Evolutionary conservation across 1,140 invertebrate genomes (phyloP), one percentile per base, ranked within the genome.

Genomic region (Drosophila sulfurigaster): DNA sequence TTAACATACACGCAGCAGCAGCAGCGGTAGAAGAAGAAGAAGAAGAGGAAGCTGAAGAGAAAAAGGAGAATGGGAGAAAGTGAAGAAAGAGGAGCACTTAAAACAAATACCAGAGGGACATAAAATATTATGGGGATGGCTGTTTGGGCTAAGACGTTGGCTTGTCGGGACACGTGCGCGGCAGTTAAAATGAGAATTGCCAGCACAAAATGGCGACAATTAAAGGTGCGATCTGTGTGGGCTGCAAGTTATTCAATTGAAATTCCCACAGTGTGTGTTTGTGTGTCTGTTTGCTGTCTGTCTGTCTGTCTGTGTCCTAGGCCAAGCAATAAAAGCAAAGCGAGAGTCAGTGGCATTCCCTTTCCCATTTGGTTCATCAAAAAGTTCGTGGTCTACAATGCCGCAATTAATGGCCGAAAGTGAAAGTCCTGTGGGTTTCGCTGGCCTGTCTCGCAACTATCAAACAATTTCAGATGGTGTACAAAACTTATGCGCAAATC

Each of bases 401-500:
- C 38, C 25, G 8, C 56, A 74, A 68, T 67, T 69, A 75, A 81
- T 54, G 52, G 48, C 38, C 63, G 72, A 57, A 75, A 80, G 73
- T 46, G 64, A 88, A 80, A 88, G 80, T 88, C 43, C 41, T 80
- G 52, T 56, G 76, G 69, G 65, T 49, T 82, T 65, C 32, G 4
- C 7, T 43, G 16, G 38, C n/a, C 32, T 56, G 45, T 38, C 56
- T 59, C 45, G 46, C 68, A 78, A 86, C 70, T 75, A 81, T 81
- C 62, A 66, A 72, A 49, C 59, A 68, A 67, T 78, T 85, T 32
- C 2, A 41, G 32, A 59, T 75, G 67, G 60, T 65, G 54, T 15
- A 46, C 65, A 60, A 49, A 82, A 79, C 65, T 81, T 87, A 79
- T 87, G 79, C 62, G 54, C 72, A 70, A 79, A 74, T 79, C 65